Conservation (phyloP, 2,888 invertebrate genomes). For the Homarus gammarus region DNA sequence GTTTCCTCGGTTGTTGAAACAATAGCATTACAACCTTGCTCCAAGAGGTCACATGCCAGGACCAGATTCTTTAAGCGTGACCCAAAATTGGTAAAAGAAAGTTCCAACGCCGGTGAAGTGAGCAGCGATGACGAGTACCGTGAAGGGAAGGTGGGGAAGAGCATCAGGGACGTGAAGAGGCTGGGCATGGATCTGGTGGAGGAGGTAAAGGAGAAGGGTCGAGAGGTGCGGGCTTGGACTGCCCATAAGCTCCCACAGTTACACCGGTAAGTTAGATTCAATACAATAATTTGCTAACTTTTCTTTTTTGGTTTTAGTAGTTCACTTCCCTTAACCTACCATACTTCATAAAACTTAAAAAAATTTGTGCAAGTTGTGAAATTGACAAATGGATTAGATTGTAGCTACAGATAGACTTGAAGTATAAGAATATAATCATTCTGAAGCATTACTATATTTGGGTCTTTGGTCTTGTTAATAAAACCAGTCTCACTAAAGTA, state of each 20-base stretch:
- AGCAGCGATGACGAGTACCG: constrained; percentile 38
- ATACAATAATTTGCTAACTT: no score
- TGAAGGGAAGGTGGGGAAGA: constrained; percentile 41
- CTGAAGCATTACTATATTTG: no score
- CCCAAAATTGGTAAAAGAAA: background rate
- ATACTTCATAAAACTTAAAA: background rate
- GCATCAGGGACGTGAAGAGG: constrained; percentile 61
- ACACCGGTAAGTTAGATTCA: constrained; percentile 35
- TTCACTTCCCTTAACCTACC: background rate
- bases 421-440: no score
- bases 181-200: constrained; percentile 71
- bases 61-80: constrained; percentile 21
- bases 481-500: no score
- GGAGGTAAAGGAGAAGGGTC: constrained; percentile 69
- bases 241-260: constrained; percentile 56
- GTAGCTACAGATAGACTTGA: background rate
- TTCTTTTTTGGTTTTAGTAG: background rate
- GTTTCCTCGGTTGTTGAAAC: background rate
- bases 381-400: background rate
- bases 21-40: background rate
- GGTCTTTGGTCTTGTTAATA: no score
- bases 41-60: constrained; percentile 22
- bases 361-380: background rate
- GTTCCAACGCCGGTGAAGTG: background rate
- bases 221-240: constrained; percentile 71